These are phyloP conservation scores for Apus apus DNA, from an alignment of 2,113 vertebrate genomes.

Conservation along the genomic window DNA sequence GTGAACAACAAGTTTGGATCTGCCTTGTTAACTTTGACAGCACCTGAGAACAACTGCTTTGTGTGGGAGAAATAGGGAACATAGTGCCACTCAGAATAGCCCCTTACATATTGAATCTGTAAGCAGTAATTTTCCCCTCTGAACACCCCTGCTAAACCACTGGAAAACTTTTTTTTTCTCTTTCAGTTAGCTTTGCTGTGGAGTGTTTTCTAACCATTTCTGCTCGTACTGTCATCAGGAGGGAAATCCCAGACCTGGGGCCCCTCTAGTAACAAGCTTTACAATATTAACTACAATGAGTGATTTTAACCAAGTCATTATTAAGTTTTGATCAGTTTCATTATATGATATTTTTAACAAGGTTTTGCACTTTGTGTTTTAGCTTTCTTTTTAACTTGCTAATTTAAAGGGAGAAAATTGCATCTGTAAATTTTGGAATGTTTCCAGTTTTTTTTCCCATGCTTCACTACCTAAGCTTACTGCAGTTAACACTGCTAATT, in stretches of 20 bases:
- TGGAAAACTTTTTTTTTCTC: not conserved
- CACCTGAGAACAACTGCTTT: accelerated
- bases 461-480: not conserved
- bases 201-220: not conserved
- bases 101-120: not conserved
- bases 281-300: not conserved
- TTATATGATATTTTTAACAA: not conserved
- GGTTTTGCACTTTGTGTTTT: not conserved
- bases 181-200: not conserved
- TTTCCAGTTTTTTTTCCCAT: not conserved
- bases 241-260: not conserved
- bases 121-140: not conserved
- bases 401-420: not conserved
- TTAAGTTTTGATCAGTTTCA: not conserved
- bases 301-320: not conserved
- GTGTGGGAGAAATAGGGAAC: not conserved
- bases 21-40: not conserved
- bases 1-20: not conserved
- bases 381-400: not conserved
- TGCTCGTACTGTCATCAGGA: not conserved
- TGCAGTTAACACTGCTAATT: not conserved
- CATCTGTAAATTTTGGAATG: not conserved
- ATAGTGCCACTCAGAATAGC: not conserved
- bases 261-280: not conserved
- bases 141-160: not conserved